Evolutionary conservation across 2,113 vertebrate species (phyloP), one percentile per base, ranked within the genome.

Genomic region (Oncorhynchus masou): DNA sequence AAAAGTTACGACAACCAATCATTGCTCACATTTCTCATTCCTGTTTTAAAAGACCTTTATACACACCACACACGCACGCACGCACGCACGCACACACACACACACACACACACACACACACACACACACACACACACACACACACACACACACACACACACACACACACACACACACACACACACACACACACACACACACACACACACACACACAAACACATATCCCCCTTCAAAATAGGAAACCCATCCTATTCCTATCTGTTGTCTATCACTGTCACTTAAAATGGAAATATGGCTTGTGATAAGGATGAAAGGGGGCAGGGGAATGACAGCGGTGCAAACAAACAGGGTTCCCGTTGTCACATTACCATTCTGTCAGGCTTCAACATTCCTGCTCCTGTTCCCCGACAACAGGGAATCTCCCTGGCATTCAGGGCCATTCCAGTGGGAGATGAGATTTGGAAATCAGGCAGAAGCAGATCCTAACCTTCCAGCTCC

Each of bases 1-100:
- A 90, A 62, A 88, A 73, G 85, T 85, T 84, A 78, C 76, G 68
- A 75, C 73, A 85, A 78, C 80, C 86, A 74, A 85, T 89, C 82
- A 79, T 72, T 73, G 81, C 72, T 71, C 66, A 75, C 65, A 79
- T 84, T 82, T 80, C 70, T 77, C 71, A 68, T 79, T 76, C 77
- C 69, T 66, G 64, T 79, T 78, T 71, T 7, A 22, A 78, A 51
- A 6, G 29, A 71, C 65, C 49, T n/a, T 22, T 64, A 34, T 2
- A 34, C 34, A 34, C 29, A 31, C 29, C 1, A 31, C 29, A 34
- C 31, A 34, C 5, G 31, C 31, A 34, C 5, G 1, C 31, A 1
- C 1, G 1, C 31, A 1, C 31, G 1, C 31, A 34, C 31, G 1
- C 5, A 34, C 31, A 6, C 31, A 34, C 31, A 6, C 31, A 6